These are phyloP conservation scores for Congeria kusceri DNA, from an alignment of 2,888 invertebrate genomes.

Conservation along the genomic window DNA sequence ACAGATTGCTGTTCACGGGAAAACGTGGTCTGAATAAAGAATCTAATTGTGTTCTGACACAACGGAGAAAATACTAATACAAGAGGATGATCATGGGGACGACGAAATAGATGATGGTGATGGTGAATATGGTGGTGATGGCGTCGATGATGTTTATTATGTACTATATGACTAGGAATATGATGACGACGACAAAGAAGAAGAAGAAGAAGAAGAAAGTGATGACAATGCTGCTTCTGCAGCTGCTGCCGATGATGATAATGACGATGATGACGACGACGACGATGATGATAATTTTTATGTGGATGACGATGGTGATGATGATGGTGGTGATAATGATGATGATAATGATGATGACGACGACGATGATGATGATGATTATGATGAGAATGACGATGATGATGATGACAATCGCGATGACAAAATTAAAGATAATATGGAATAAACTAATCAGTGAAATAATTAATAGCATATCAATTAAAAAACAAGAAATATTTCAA, in stretches of 20 bases:
- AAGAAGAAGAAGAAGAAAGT: conserved; percentile 10
- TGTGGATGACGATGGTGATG: not conserved
- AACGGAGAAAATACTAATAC: not conserved
- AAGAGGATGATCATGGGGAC: not conserved
- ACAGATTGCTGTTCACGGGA: no score
- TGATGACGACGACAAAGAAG: conserved; percentile 9
- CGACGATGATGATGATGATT: conserved; percentile 17
- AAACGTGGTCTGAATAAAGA: no score
- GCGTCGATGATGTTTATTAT: no score
- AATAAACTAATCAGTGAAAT: no score
- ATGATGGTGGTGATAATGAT: conserved; percentile 16
- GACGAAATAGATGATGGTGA: no score
- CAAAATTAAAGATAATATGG: conserved; percentile 10
- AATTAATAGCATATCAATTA: no score
- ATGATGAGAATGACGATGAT: not conserved
- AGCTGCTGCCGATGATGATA: no score
- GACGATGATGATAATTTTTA: no score
- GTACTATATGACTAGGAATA: not conserved
- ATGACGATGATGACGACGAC: no score
- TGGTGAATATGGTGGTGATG: no score
- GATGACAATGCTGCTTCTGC: conserved; percentile 14
- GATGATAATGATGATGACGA: conserved; percentile 18
- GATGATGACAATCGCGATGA: not conserved
- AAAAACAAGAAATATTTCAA: not conserved
- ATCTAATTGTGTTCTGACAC: not conserved